Conservation (phyloP, 1,140 invertebrate species). For the Mylabris phalerata region DNA sequence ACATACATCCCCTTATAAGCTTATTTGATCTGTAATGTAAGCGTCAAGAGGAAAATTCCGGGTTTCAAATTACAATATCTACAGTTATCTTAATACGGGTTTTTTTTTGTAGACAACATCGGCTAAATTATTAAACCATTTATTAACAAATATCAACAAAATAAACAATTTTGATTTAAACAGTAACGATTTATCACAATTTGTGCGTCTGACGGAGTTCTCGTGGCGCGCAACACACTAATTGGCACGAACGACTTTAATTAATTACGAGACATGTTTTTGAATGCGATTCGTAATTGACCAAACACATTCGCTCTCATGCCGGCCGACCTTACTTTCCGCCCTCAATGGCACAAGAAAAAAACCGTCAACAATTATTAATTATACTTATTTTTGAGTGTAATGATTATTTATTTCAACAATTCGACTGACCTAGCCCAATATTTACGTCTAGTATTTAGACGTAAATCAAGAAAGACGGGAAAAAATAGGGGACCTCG, state of each 20-base stretch:
- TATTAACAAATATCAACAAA: too few species aligned
- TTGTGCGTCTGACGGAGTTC: constrained; percentile 29
- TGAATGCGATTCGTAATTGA: constrained; percentile 31
- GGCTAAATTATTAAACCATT: too few species aligned
- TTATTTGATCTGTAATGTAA: too few species aligned
- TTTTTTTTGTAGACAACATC: too few species aligned
- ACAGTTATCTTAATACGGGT: too few species aligned
- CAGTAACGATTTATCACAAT: constrained; percentile 35
- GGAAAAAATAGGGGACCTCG: constrained; percentile 2
- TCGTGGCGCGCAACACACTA: constrained; percentile 29
- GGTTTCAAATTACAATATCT: too few species aligned
- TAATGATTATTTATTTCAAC: too few species aligned
- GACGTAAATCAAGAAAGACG: constrained; percentile 5
- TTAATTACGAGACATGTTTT: constrained; percentile 34
- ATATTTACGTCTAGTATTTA: constrained; percentile 8
- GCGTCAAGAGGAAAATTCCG: too few species aligned
- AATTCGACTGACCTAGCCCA: constrained; percentile 2
- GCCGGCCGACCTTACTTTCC: background rate
- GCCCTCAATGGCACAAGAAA: too few species aligned
- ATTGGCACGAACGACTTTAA: constrained; percentile 30
- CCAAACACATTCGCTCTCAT: constrained; percentile 1
- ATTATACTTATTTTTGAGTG: too few species aligned
- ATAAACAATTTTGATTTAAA: constrained; percentile 26
- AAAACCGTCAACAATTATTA: too few species aligned
- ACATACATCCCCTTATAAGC: too few species aligned